Evolutionary conservation across 1,140 invertebrate genomes (phyloP).

Genomic region (Drosophila jambulina): DNA sequence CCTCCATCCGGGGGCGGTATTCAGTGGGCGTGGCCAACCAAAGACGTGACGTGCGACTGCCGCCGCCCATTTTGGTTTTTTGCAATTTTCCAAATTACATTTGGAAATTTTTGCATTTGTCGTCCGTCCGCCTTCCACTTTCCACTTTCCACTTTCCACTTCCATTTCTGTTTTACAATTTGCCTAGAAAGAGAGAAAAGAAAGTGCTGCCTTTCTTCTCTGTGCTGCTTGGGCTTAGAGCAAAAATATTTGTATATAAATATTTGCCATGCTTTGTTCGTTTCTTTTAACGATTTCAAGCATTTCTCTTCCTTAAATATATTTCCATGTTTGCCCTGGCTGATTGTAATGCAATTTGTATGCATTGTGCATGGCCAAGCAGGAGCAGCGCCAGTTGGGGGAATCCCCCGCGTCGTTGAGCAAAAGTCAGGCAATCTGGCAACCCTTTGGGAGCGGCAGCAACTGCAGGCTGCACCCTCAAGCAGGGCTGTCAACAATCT

Average conservation of each 20-base stretch:
- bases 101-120: constrained; percentile 67
- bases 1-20: constrained; percentile 19
- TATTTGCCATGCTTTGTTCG: constrained; percentile 61
- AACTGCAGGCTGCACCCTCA: constrained; percentile 26
- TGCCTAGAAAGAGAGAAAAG: neutral
- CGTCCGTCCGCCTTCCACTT: constrained; percentile 13
- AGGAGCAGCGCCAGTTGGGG: constrained; percentile 2
- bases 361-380: constrained; percentile 78
- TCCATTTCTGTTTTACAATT: constrained; percentile 6
- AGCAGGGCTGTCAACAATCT: neutral
- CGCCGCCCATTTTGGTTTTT: constrained; percentile 27
- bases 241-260: constrained; percentile 68
- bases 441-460: constrained; percentile 39
- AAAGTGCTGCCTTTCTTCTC: neutral
- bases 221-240: constrained; percentile 39
- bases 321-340: constrained; percentile 72
- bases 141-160: constrained; percentile 24
- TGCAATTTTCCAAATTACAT: constrained; percentile 79
- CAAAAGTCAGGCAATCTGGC: constrained; percentile 37
- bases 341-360: constrained; percentile 83
- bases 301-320: constrained; percentile 55
- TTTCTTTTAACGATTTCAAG: constrained; percentile 58
- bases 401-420: constrained; percentile 5
- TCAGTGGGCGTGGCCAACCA: constrained; percentile 8
- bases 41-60: constrained; percentile 48